Evolutionary conservation across 2,888 invertebrate species (phyloP).

Genomic region (Rhyacophila evoluta): DNA sequence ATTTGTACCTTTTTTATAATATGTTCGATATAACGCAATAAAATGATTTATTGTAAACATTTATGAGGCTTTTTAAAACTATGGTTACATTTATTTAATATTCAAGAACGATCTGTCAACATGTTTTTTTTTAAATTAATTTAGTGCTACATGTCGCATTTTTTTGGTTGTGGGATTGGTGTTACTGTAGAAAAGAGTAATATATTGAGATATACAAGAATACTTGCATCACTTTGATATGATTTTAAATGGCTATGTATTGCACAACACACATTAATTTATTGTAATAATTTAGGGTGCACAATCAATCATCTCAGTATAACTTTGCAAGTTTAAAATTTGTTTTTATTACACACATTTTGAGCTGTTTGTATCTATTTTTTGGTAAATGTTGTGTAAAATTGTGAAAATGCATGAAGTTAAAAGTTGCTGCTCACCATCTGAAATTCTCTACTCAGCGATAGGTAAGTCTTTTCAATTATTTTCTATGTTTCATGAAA

Average conservation of each 20-base stretch:
- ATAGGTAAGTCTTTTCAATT: background rate
- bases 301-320: background rate
- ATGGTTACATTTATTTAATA: background rate
- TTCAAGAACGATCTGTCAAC: background rate
- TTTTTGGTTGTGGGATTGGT: background rate
- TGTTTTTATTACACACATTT: background rate
- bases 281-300: background rate
- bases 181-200: too few relatives aligned
- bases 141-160: background rate
- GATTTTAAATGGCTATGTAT: too few relatives aligned
- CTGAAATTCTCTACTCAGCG: background rate
- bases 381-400: background rate
- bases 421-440: background rate
- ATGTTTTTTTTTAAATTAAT: background rate
- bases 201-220: background rate
- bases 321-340: background rate
- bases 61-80: slow-evolving; percentile 43
- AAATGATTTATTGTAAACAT: slow-evolving; percentile 43
- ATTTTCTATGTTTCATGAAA: too few relatives aligned
- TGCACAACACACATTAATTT: background rate
- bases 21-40: slow-evolving; percentile 46
- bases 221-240: too few relatives aligned
- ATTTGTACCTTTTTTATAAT: slow-evolving; percentile 49
- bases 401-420: background rate
- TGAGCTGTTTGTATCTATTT: background rate